Percentiles rank a stretch among this genome's conserved stretches.
phyloP scores from a whole-genome alignment of 2,113 vertebrate species.

The Aldabrachelys gigantea region DNA sequence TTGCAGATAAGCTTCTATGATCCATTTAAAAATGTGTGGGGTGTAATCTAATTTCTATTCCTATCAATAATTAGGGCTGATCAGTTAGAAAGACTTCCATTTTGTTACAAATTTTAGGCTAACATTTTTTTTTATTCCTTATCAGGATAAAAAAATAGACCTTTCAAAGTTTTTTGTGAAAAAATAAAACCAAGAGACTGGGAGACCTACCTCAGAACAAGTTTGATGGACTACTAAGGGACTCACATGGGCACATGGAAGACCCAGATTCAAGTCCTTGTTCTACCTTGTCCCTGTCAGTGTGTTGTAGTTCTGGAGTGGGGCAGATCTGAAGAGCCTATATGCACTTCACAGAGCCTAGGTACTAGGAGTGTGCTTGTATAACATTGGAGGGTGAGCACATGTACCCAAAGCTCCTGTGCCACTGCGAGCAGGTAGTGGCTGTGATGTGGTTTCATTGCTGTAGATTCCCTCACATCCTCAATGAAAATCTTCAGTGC shows the following conservation, averaged over 20 bases:
- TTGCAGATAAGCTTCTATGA: background rate
- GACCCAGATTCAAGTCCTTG: no score
- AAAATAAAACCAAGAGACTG: background rate
- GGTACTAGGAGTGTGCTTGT: background rate
- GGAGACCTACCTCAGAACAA: background rate
- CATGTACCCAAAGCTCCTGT: rapidly evolving
- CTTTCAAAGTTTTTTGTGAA: background rate
- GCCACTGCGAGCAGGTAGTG: background rate
- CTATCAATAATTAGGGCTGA: background rate
- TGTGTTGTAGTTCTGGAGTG: rapidly evolving
- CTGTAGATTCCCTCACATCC: background rate
- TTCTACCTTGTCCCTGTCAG: no score
- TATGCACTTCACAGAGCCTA: background rate
- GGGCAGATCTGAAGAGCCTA: rapidly evolving
- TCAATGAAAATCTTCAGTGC: rapidly evolving
- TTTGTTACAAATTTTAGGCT: background rate
- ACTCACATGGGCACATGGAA: no score
- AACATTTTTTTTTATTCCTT: background rate
- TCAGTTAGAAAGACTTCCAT: background rate
- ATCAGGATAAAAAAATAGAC: background rate
- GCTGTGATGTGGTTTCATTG: background rate
- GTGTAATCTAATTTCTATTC: background rate
- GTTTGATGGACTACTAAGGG: background rate
- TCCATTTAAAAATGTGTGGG: background rate
- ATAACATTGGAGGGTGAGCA: rapidly evolving